phyloP scores from a whole-genome alignment of 2,113 vertebrate genomes.

The Podocnemis expansa region DNA sequence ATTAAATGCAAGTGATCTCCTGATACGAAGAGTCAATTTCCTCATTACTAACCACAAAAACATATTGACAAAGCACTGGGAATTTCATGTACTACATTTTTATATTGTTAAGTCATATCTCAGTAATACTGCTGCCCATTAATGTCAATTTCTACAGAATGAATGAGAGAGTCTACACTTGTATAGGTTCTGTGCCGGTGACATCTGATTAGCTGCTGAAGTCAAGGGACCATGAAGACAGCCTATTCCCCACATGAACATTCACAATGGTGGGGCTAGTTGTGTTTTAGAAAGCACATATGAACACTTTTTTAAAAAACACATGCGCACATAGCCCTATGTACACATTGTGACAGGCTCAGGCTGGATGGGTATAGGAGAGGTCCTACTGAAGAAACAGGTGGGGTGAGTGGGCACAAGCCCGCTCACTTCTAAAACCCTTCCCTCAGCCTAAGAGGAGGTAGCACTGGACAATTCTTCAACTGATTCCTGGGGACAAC shows the following conservation, averaged over 20 bases:
- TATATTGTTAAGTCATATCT: background rate
- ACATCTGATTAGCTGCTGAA: background rate
- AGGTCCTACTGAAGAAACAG: too few relatives aligned
- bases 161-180: background rate
- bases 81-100: background rate
- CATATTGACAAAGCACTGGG: fast-evolving
- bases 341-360: too few relatives aligned
- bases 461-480: too few relatives aligned
- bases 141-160: background rate
- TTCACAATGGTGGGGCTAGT: background rate
- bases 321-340: too few relatives aligned
- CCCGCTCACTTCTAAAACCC: too few relatives aligned
- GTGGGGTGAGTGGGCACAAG: too few relatives aligned
- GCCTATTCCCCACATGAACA: background rate
- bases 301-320: too few relatives aligned
- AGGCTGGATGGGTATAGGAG: too few relatives aligned
- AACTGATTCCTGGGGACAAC: too few relatives aligned
- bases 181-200: fast-evolving
- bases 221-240: fast-evolving
- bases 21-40: background rate
- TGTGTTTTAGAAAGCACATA: too few relatives aligned
- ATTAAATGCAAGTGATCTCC: background rate
- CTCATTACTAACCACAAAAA: background rate
- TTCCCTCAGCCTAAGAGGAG: too few relatives aligned
- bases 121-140: background rate